Evolutionary conservation across 2,797 vertebrate species (phyloP), one percentile per base, ranked within the genome.

Genomic region (Lacerta viridis): DNA sequence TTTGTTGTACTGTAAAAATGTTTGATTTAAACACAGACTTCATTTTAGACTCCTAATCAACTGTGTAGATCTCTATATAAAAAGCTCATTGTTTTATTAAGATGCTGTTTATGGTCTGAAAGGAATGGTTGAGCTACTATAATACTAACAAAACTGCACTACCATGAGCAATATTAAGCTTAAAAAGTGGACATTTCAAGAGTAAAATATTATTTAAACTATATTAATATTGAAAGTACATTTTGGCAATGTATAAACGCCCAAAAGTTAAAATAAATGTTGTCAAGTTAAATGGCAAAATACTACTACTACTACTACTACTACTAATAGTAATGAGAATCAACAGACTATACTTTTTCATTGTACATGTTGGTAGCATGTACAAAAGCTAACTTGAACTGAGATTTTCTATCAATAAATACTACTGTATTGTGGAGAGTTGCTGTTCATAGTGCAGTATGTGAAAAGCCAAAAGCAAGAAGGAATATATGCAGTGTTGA

Each of bases 1-100:
- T 93, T 95, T 94, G 93, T 88, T 89, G 94, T 95, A 95, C 93
- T 96, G 92, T 96, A 95, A 94, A 79, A 94, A 93, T 94, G 93
- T 95, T 17, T 3, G 72, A 93, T 46, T 94, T 94, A 94, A 92
- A 89, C 93, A 94, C 93, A 94, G 95, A 92, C 93, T 94, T 95
- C 92, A 1, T 92, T 90, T 84, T 93, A 92, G 91, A 95, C 92
- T 89, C 85, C 81, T 93, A 91, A 93, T 87, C 80, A 85, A 92
- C 80, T 93, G 83, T 95, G 92, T 95, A 93, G 93, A 95, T 91
- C 95, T 92, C 94, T 93, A 87, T 95, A 94, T 91, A 86, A 94
- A 55, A 72, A 91, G 90, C 59, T 84, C 71, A 80, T 88, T 93
- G 88, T 94, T 93, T 91, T 95, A 94, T 94, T 92, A 94, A 92